These are phyloP conservation scores for Meloe dianella DNA, from an alignment of 2,888 invertebrate genomes.

Conservation along the genomic window DNA sequence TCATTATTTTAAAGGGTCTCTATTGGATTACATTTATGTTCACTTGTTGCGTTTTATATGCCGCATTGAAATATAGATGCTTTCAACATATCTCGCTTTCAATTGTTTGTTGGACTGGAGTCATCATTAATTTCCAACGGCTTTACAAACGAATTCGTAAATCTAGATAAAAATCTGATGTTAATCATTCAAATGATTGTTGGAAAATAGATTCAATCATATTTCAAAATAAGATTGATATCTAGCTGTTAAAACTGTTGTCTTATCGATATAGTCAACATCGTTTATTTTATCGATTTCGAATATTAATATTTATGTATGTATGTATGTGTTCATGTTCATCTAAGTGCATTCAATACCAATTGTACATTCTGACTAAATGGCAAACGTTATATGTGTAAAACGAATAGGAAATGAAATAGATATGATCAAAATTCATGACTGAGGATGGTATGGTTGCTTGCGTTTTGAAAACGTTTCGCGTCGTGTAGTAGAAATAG, in stretches of 20 bases:
- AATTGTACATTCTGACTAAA: slow-evolving; percentile 15
- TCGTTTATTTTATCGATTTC: neutral
- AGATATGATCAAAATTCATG: slow-evolving; percentile 30
- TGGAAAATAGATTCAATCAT: too few species aligned
- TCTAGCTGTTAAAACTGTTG: too few species aligned
- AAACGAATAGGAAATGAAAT: slow-evolving; percentile 16
- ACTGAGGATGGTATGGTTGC: slow-evolving; percentile 17
- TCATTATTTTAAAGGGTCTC: slow-evolving; percentile 22
- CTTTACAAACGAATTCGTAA: neutral
- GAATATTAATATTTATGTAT: neutral
- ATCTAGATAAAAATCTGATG: neutral
- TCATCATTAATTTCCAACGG: slow-evolving; percentile 6
- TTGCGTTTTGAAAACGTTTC: neutral
- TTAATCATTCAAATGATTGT: neutral
- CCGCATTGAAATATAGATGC: slow-evolving; percentile 5
- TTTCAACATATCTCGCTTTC: slow-evolving; percentile 14
- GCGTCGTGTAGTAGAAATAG: neutral
- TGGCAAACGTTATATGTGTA: neutral
- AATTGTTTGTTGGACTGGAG: slow-evolving; percentile 1
- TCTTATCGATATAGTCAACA: neutral
- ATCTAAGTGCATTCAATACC: neutral
- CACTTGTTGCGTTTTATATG: slow-evolving; percentile 27
- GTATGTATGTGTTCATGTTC: neutral
- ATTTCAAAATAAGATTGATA: too few species aligned
- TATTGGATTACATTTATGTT: slow-evolving; percentile 19